Evolutionary conservation across 2,888 invertebrate species (phyloP).

Genomic region (Drosophila tanythrix): DNA sequence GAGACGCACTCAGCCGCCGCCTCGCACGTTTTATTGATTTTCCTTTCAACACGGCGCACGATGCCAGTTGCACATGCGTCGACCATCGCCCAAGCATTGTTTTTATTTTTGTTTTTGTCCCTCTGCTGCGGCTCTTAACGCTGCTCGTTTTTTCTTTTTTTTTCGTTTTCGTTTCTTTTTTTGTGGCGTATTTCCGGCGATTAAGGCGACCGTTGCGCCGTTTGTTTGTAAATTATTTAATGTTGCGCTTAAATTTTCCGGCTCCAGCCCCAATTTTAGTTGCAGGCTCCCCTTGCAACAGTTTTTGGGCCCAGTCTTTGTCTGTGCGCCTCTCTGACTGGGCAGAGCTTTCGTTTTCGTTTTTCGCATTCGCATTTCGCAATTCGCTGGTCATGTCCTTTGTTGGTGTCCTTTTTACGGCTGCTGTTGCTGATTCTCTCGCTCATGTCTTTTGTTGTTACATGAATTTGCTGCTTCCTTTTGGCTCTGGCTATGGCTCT

Average conservation of each 20-base stretch:
- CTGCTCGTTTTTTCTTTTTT: slow-evolving; percentile 5
- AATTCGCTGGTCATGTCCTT: slow-evolving; percentile 58
- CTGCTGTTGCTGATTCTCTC: slow-evolving; percentile 50
- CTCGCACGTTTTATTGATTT: slow-evolving; percentile 79
- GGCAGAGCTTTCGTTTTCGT: slow-evolving; percentile 68
- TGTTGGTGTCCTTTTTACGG: slow-evolving; percentile 76
- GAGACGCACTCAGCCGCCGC: slow-evolving; percentile 44
- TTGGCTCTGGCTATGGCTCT: slow-evolving; percentile 13
- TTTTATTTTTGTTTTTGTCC: slow-evolving; percentile 7
- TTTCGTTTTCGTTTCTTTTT: slow-evolving; percentile 11
- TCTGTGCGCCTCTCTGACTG: slow-evolving; percentile 46
- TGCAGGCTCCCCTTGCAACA: slow-evolving; percentile 14
- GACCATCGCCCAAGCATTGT: slow-evolving; percentile 40
- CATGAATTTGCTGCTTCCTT: slow-evolving; percentile 79
- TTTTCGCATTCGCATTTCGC: slow-evolving; percentile 51
- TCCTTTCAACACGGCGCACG: slow-evolving; percentile 49
- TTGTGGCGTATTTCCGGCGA: slow-evolving; percentile 72
- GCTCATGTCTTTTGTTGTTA: slow-evolving; percentile 79
- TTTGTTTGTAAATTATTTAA: slow-evolving; percentile 82
- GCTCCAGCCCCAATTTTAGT: slow-evolving; percentile 53
- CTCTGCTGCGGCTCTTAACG: slow-evolving; percentile 25
- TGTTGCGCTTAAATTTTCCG: slow-evolving; percentile 81
- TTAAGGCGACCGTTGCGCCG: slow-evolving; percentile 72
- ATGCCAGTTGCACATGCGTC: slow-evolving; percentile 78
- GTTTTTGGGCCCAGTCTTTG: slow-evolving; percentile 60